Base-by-base conservation (phyloP, 2,797 vertebrate species). In the Pseudotriccus pelzelni region DNA sequence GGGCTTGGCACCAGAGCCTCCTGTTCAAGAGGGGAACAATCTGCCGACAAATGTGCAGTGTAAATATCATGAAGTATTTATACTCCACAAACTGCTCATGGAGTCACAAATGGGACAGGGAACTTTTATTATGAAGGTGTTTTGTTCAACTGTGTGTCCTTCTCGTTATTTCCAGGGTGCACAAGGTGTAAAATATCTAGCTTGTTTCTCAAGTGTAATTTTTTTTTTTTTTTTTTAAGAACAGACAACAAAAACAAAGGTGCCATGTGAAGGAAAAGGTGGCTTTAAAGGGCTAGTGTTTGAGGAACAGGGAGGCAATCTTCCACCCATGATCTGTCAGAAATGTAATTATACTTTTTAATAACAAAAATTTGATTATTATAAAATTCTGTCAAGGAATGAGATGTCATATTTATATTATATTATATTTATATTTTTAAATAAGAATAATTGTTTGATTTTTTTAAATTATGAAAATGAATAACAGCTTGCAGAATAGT, bases 51-150 rank as follows among this genome's bases (percentile, higher is more conserved):
- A n/a, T 19, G 15, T n/a, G 6, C 19, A 84, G 28, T 59, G 62
- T 53, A 70, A 70, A 41, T 62, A 49, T 30, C 28, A 30, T 39
- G 28, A 62, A 67, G 53, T 67, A 62, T 36, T 87, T 9, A 3
- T 62, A 30, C 9, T 62, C 32, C 52, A 78, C 10, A 28, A 63
- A 23, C 56, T 60, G 49, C 12, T 34, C 18, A 43, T 78, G 46
- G 68, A 85, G 16, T 47, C 24, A 39, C 0, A 3, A 83, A 41
- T 0, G 2, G 21, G 74, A 74, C 9, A 22, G 25, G 10, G 30
- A 1, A 8, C 34, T 60, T 47, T 67, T 46, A 44, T 73, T 44
- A 25, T 9, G 16, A 36, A 22, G 10, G 24, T 59, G 23, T 64
- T 88, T 69, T 49, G 8, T 19, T 2, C 25, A 43, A 73, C 30